Conservation (phyloP, 2,888 invertebrate species). For the Bimastos eiseni region DNA sequence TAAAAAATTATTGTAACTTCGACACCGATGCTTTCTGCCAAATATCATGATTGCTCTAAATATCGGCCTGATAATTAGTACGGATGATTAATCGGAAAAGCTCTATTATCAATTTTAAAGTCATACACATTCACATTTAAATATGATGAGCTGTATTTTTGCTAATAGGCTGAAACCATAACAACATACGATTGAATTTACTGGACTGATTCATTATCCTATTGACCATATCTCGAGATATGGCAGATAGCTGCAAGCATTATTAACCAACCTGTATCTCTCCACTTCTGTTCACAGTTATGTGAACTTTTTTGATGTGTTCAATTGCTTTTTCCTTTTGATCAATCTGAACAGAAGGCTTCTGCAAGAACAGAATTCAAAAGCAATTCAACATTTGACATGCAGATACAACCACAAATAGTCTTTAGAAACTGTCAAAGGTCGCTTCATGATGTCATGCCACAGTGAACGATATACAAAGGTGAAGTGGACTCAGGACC, state of each 20-base stretch:
- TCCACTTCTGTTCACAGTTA: neutral
- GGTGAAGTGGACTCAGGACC: neutral
- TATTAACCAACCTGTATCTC: neutral
- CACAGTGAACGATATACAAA: neutral
- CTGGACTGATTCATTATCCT: neutral
- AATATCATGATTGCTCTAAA: too few species aligned
- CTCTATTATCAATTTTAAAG: too few species aligned
- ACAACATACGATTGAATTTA: neutral
- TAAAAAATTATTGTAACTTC: too few species aligned
- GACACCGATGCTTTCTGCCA: too few species aligned
- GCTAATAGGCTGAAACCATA: neutral
- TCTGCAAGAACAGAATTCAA: neutral
- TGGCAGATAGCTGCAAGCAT: neutral
- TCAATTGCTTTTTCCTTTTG: neutral
- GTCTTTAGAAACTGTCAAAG: neutral
- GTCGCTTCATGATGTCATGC: neutral
- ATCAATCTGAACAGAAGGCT: neutral
- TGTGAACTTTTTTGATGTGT: neutral
- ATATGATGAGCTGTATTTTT: neutral
- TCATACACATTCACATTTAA: neutral
- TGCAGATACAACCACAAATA: neutral
- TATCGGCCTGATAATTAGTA: too few species aligned
- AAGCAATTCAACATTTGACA: neutral
- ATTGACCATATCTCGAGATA: neutral
- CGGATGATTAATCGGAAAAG: too few species aligned